These are phyloP conservation scores for Uria aalge DNA, from an alignment of 2,113 vertebrate species.

Conservation along the genomic window DNA sequence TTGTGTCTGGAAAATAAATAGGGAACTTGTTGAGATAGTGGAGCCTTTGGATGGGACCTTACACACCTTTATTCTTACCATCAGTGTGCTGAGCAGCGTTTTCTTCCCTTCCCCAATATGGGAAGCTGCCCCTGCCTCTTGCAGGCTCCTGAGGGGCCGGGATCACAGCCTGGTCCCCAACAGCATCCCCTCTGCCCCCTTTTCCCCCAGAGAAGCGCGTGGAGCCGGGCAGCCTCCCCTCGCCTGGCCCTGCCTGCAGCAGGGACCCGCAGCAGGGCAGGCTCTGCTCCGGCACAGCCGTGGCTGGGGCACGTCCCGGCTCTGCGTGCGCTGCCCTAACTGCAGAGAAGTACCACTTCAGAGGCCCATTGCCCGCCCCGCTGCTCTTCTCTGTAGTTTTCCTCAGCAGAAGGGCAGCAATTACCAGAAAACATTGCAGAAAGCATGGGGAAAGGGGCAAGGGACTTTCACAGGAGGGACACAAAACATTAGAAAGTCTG, in stretches of 20 bases:
- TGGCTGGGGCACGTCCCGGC: rapidly evolving
- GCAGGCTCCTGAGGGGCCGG: neutral
- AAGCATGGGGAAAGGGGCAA: neutral
- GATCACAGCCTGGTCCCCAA: neutral
- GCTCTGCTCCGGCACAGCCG: neutral
- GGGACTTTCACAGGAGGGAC: neutral
- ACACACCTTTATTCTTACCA: too few species aligned
- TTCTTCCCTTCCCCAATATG: rapidly evolving
- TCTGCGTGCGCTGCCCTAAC: rapidly evolving
- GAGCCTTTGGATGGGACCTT: neutral
- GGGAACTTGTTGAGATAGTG: neutral
- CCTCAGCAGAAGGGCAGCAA: neutral
- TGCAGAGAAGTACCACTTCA: rapidly evolving
- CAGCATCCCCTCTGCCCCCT: neutral
- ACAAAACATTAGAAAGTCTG: neutral
- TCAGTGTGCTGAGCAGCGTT: rapidly evolving
- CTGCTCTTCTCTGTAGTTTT: neutral
- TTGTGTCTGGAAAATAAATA: neutral
- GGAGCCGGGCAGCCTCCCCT: neutral
- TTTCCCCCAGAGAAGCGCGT: rapidly evolving
- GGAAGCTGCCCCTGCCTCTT: neutral
- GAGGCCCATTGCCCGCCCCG: neutral
- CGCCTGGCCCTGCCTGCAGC: neutral
- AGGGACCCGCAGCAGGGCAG: neutral
- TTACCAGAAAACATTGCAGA: neutral